Percentiles rank a stretch among this genome's conserved stretches.
Conservation (phyloP, 2,113 vertebrate species). For the Carlito syrichta region DNA sequence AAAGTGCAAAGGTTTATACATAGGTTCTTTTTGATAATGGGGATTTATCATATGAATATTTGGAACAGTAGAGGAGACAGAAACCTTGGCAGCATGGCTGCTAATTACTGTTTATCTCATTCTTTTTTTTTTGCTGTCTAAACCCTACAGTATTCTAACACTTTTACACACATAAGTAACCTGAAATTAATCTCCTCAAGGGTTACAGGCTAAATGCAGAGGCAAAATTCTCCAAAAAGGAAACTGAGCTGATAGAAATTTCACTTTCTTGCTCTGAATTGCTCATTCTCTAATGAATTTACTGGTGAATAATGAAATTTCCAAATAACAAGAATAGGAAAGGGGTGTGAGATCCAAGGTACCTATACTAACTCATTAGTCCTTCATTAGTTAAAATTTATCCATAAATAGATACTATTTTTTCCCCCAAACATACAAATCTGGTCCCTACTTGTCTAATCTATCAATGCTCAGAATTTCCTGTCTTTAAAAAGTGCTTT, state of each 20-base stretch:
- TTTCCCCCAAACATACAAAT: neutral
- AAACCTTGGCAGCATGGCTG: neutral
- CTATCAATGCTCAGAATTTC: conserved; percentile 4
- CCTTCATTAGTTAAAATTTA: neutral
- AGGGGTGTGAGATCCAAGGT: neutral
- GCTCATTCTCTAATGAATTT: neutral
- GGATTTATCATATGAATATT: neutral
- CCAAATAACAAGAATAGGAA: neutral
- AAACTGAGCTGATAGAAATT: neutral
- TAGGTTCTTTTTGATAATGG: neutral
- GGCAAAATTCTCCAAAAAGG: neutral
- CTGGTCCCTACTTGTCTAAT: neutral
- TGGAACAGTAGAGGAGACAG: neutral
- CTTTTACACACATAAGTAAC: neutral
- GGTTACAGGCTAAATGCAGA: neutral
- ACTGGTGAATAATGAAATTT: neutral
- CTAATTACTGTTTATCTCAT: neutral
- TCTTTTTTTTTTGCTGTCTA: neutral
- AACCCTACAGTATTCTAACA: neutral
- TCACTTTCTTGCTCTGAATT: neutral
- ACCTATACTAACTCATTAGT: neutral
- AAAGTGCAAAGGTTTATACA: neutral
- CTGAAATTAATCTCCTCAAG: neutral
- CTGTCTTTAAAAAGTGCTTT: neutral
- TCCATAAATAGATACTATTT: neutral